Percentiles rank a stretch among this genome's conserved stretches.
These are phyloP conservation scores for Varanus komodoensis DNA, from an alignment of 2,113 vertebrate species.

Conservation along the genomic window DNA sequence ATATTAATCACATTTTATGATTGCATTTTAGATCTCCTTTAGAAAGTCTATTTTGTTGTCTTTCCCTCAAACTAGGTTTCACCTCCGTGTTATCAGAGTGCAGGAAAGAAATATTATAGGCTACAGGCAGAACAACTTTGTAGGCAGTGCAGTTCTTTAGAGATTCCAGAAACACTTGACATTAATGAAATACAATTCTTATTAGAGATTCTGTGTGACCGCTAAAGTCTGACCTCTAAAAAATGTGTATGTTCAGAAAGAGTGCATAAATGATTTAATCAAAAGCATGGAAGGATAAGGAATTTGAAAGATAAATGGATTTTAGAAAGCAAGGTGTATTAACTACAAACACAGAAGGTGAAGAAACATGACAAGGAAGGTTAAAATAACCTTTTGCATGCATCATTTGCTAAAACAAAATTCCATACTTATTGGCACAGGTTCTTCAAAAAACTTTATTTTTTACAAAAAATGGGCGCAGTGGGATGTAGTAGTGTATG, in stretches of 20 bases:
- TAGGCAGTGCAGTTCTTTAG: neutral
- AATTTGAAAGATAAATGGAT: constrained; percentile 70
- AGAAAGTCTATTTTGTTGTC: neutral
- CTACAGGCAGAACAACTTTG: neutral
- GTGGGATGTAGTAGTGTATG: neutral
- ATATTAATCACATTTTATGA: neutral
- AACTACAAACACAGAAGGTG: constrained; percentile 49
- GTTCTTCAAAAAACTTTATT: constrained; percentile 25
- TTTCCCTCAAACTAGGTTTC: constrained; percentile 3
- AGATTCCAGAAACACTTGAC: neutral
- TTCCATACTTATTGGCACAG: neutral
- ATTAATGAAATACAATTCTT: constrained; percentile 26
- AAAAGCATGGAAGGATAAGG: constrained; percentile 54
- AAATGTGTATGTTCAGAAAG: constrained; percentile 39
- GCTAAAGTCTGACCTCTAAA: constrained; percentile 45
- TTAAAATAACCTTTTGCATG: constrained; percentile 60
- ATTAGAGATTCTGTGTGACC: constrained; percentile 31
- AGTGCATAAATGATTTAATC: constrained; percentile 63
- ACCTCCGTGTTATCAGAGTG: neutral
- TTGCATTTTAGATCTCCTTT: neutral
- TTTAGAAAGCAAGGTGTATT: constrained; percentile 56
- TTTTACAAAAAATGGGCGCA: constrained; percentile 18
- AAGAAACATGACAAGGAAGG: constrained; percentile 58
- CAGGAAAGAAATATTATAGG: neutral
- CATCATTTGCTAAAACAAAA: constrained; percentile 37